Base-by-base conservation (phyloP, 1,140 invertebrate species). In the Panagrolaimus sp. region DNA sequence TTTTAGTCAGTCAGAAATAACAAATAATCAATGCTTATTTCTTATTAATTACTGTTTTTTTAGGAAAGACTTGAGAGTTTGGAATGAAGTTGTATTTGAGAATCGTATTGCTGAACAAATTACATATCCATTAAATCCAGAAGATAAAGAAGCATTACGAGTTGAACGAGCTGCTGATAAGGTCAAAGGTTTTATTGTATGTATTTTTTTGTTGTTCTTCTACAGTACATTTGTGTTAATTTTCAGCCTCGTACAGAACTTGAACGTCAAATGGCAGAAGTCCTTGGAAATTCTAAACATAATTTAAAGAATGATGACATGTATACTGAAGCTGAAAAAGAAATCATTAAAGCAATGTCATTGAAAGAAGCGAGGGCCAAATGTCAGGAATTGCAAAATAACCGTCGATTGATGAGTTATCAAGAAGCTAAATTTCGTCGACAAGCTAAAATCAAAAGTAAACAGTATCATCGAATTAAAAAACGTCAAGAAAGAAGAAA, bases 401-500 rank as follows among this genome's bases (percentile, higher is more conserved):
- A 93, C 43, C 88, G 91, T 81, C 91, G 91, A 67, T 88, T 92
- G 71, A 88, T 88, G 68, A 87, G 86, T 12, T 89, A 88, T 76
- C 84, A 86, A 76, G 87, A 87, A 71, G 83, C 85, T 0, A 89
- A 88, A 75, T 83, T 86, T 17, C 84, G 84, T 62, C 75, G 87
- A 65, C 84, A 87, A 74, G 87, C 87, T 63, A 88, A 88, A 82
- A 89, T 89, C 63, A 89, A 89, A 82, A 88, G 88, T 74, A 89
- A 89, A 85, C 86, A 84, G 87, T 89, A 88, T 82, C 89, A 88
- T 80, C 85, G 90, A 71, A 87, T 96, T 71, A 84, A 92, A 76
- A 90, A 90, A 75, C 90, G 90, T 76, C 90, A 94, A 79, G 91
- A 88, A 84, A 85, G 92, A 43, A 91, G 91, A 80, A 86, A 91